Evolutionary conservation across 1,140 invertebrate genomes (phyloP).

Genomic region (Catajapyx aquilonaris): DNA sequence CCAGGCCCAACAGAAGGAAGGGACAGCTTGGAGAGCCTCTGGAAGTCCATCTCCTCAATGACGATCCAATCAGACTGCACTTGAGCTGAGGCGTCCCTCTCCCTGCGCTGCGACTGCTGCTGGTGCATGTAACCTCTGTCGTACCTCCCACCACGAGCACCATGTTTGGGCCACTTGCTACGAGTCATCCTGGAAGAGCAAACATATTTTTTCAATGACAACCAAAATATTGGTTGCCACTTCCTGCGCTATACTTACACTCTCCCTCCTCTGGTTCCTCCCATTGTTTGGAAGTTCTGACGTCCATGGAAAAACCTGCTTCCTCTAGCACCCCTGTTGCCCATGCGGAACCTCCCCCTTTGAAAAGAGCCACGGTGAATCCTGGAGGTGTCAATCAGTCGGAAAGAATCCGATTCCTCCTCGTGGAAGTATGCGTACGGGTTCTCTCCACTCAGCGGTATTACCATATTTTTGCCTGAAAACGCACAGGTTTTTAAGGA

Average conservation of each 20-base stretch:
- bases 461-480: too few species aligned
- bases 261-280: too few species aligned
- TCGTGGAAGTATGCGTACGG: conserved; percentile 96
- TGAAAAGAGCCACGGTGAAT: conserved; percentile 79
- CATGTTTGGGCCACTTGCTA: conserved; percentile 49
- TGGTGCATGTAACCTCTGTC: conserved; percentile 35
- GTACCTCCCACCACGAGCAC: conserved; percentile 57
- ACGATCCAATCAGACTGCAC: conserved; percentile 91
- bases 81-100: conserved; percentile 92
- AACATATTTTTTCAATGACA: conserved; percentile 11
- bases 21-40: conserved; percentile 67
- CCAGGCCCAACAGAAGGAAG: conserved; percentile 24
- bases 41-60: too few species aligned
- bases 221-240: too few species aligned
- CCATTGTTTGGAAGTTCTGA: too few species aligned
- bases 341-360: conserved; percentile 60
- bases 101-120: conserved; percentile 69
- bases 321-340: conserved; percentile 57
- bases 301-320: too few species aligned
- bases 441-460: conserved; percentile 75
- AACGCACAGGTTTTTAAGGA: too few species aligned
- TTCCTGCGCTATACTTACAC: conserved; percentile 31
- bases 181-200: conserved; percentile 14
- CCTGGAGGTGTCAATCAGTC: conserved; percentile 83
- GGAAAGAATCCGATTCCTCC: conserved; percentile 93